A percentile compares a stretch with the other conserved stretches of the same genome.
Evolutionary conservation across 2,888 invertebrate species (phyloP).

Genomic region (Pimpla rufipes): DNA sequence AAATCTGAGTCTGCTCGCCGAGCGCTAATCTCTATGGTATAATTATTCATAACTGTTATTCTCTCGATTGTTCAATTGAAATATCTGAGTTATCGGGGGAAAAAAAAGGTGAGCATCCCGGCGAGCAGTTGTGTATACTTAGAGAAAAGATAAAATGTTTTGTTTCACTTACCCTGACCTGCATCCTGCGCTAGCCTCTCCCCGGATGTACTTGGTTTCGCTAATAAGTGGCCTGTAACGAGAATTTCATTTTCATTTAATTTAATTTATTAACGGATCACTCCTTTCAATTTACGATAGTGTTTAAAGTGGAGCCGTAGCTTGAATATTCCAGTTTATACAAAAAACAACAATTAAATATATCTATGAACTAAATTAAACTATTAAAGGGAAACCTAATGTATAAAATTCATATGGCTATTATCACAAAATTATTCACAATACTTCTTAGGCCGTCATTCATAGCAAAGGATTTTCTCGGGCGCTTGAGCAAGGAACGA

Average conservation of each 20-base stretch:
- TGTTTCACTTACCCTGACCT: slow-evolving; percentile 83
- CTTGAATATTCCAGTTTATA: too few relatives aligned
- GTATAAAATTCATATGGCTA: too few relatives aligned
- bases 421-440: too few relatives aligned
- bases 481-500: too few relatives aligned
- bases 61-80: neutral
- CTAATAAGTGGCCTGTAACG: slow-evolving; percentile 83
- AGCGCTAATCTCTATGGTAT: slow-evolving; percentile 14
- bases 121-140: slow-evolving; percentile 71
- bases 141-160: slow-evolving; percentile 41
- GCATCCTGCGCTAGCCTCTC: slow-evolving; percentile 84
- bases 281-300: too few relatives aligned
- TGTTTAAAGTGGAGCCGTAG: too few relatives aligned
- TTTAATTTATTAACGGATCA: too few relatives aligned
- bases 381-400: too few relatives aligned
- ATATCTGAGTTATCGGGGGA: neutral
- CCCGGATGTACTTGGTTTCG: slow-evolving; percentile 85
- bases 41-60: neutral
- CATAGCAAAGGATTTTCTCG: too few relatives aligned
- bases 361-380: too few relatives aligned
- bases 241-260: neutral
- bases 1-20: slow-evolving; percentile 46
- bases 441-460: too few relatives aligned
- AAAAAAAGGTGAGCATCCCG: slow-evolving; percentile 68
- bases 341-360: too few relatives aligned